Percentiles rank a stretch among this genome's conserved stretches.
phyloP scores from a whole-genome alignment of 2,888 invertebrate genomes.

The Chaitophorus viminalis region DNA sequence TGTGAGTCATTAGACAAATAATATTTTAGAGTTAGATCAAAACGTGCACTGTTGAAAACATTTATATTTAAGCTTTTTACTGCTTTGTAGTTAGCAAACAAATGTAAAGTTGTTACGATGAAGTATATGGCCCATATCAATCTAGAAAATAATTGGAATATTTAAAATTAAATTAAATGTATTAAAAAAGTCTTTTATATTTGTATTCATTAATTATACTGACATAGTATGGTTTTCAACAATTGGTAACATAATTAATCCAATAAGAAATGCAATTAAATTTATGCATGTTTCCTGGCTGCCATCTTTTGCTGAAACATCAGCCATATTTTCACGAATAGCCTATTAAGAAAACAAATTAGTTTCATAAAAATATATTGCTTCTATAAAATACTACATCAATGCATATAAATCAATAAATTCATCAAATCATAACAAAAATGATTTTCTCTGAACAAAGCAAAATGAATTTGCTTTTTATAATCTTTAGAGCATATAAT shows the following conservation, averaged over 20 bases:
- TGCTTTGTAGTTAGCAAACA: constrained; percentile 88
- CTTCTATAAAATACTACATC: too few relatives aligned
- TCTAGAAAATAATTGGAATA: constrained; percentile 69
- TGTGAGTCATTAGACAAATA: constrained; percentile 71
- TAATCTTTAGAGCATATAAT: too few relatives aligned
- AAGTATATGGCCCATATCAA: constrained; percentile 79
- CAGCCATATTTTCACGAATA: constrained; percentile 87
- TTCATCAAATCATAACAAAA: too few relatives aligned
- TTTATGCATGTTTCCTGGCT: constrained; percentile 98
- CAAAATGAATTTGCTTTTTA: not conserved
- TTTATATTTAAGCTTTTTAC: constrained; percentile 82
- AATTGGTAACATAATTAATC: constrained; percentile 78
- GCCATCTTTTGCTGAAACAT: constrained; percentile 93
- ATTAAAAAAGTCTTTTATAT: not conserved
- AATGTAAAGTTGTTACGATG: constrained; percentile 80
- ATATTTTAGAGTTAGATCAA: constrained; percentile 76
- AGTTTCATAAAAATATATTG: too few relatives aligned
- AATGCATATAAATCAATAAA: too few relatives aligned
- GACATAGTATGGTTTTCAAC: constrained; percentile 72
- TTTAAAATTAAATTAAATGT: not conserved
- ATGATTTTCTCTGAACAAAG: not conserved
- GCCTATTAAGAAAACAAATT: constrained; percentile 71
- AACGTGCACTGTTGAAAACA: constrained; percentile 83
- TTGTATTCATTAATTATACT: constrained; percentile 1
- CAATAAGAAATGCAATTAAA: constrained; percentile 82